Conservation (phyloP, 2,888 invertebrate species). For the Drosophila diplacantha region DNA sequence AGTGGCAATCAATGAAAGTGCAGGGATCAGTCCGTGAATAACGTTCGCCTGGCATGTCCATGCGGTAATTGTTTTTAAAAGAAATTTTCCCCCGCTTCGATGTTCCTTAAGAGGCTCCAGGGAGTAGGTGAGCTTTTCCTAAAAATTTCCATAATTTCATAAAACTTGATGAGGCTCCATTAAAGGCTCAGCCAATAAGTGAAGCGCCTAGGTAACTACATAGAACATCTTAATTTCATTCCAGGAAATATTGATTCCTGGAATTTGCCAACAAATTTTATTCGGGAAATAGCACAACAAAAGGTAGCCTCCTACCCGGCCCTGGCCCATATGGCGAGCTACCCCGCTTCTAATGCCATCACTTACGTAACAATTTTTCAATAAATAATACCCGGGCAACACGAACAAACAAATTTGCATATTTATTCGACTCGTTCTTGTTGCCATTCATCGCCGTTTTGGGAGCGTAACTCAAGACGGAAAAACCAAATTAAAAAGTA, state of each 20-base stretch:
- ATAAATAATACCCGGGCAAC: conserved; percentile 48
- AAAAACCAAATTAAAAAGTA: conserved; percentile 70
- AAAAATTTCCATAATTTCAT: not conserved
- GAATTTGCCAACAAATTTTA: conserved; percentile 18
- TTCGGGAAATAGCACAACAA: conserved; percentile 22
- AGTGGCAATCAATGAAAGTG: conserved; percentile 37
- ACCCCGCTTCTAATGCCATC: conserved; percentile 4
- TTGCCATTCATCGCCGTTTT: conserved; percentile 38
- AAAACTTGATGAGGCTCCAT: not conserved
- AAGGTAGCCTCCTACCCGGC: not conserved
- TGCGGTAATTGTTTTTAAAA: conserved; percentile 21
- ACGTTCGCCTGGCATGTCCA: not conserved
- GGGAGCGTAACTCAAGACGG: conserved; percentile 65
- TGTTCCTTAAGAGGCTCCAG: not conserved
- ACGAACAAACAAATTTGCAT: conserved; percentile 57
- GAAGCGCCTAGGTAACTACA: not conserved
- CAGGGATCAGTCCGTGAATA: not conserved
- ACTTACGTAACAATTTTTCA: conserved; percentile 58
- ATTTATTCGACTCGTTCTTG: conserved; percentile 61
- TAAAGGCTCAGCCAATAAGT: not conserved
- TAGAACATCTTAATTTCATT: conserved; percentile 1
- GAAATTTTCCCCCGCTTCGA: not conserved
- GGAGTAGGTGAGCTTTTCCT: not conserved
- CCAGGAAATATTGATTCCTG: conserved; percentile 22
- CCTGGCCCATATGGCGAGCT: conserved; percentile 32